Conservation (phyloP, 2,113 vertebrate species). For the Cephalophus harveyi region DNA sequence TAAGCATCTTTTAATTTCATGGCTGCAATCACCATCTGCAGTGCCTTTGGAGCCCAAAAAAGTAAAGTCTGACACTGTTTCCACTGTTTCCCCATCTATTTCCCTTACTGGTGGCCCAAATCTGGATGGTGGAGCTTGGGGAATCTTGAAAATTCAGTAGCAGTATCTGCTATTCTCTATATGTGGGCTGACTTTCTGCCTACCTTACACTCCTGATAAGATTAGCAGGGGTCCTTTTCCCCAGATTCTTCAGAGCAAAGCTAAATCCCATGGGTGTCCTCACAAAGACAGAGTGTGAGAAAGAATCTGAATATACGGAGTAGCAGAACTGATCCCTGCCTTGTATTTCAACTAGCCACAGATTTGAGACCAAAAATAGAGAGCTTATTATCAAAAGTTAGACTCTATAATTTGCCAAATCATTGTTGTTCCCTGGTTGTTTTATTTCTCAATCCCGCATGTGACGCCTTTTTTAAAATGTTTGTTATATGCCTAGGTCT, state of each 20-base stretch:
- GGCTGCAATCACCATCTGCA: no score
- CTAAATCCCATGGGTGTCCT: background rate
- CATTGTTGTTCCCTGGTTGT: background rate
- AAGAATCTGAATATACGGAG: background rate
- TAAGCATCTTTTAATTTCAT: no score
- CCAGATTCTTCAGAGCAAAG: background rate
- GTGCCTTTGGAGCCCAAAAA: no score
- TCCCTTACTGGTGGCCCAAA: background rate
- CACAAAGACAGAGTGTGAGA: background rate
- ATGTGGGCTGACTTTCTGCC: background rate
- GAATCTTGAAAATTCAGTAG: background rate
- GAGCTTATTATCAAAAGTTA: background rate
- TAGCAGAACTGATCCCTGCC: background rate
- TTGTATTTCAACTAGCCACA: background rate
- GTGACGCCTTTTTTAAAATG: background rate
- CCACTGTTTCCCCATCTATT: no score
- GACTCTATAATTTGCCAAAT: background rate
- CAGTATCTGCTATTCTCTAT: background rate
- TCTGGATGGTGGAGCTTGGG: background rate
- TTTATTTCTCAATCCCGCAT: background rate
- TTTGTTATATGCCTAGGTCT: background rate
- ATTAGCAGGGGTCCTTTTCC: background rate
- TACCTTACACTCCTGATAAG: background rate
- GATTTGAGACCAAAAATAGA: background rate
- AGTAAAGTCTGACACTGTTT: no score